Conservation (phyloP, 2,888 invertebrate species). For the Ochropleura leucogaster region DNA sequence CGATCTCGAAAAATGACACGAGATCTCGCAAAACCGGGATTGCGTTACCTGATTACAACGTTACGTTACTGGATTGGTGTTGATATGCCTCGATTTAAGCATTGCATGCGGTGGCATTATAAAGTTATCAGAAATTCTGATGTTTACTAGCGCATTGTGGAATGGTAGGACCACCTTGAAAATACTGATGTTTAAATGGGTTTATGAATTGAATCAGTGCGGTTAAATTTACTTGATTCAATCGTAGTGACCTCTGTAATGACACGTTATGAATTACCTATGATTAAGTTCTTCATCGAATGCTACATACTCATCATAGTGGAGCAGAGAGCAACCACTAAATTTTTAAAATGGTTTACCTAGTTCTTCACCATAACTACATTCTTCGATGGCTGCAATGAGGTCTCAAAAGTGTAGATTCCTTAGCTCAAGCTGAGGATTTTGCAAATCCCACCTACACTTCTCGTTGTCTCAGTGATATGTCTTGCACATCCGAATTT, state of each 20-base stretch:
- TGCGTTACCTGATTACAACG: not conserved
- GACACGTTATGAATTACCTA: no score
- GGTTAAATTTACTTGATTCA: no score
- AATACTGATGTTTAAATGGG: not conserved
- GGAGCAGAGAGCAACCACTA: no score
- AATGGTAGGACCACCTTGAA: not conserved
- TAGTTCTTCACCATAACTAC: not conserved
- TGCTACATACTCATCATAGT: no score
- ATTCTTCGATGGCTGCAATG: not conserved
- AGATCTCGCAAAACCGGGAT: no score
- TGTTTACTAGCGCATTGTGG: not conserved
- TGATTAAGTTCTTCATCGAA: no score
- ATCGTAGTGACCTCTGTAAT: no score
- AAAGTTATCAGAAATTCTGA: not conserved
- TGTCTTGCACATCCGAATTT: not conserved
- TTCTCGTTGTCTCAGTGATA: not conserved
- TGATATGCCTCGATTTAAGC: not conserved
- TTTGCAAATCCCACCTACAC: not conserved
- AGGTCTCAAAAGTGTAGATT: no score
- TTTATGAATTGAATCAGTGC: no score
- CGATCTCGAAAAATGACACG: no score
- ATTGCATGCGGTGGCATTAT: not conserved
- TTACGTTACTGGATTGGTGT: conserved; percentile 16
- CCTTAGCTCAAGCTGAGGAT: not conserved
- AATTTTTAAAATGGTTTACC: no score